Conservation (phyloP, 2,797 vertebrate species). For the Clamator glandarius region DNA sequence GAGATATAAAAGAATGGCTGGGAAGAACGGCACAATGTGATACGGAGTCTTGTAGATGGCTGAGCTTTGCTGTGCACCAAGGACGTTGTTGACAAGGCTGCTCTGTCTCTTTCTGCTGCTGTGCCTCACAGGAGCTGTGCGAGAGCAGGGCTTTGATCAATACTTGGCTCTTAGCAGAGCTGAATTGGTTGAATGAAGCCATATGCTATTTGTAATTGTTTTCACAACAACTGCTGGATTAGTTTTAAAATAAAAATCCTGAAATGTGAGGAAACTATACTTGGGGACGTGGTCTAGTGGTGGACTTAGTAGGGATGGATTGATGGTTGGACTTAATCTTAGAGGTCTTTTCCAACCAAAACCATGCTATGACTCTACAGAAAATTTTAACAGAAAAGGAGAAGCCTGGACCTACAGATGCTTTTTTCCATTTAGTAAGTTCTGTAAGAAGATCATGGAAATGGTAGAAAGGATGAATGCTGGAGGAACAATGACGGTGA, state of each 20-base stretch:
- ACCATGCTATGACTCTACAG: too few species aligned
- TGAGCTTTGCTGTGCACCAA: background rate
- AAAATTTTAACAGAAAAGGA: background rate
- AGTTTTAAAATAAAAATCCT: constrained; percentile 4
- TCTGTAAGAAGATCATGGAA: background rate
- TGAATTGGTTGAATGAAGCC: background rate
- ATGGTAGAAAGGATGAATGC: background rate
- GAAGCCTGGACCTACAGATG: background rate
- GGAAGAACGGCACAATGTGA: background rate
- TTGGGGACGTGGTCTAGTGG: too few species aligned
- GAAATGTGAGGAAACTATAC: background rate
- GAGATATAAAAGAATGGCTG: background rate
- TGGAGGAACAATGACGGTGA: background rate
- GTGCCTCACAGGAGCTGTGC: background rate
- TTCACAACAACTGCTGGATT: background rate
- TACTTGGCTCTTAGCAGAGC: background rate
- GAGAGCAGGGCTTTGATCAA: background rate
- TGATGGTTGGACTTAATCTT: too few species aligned
- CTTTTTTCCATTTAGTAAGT: background rate
- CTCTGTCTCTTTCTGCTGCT: background rate
- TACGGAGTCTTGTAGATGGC: fast-evolving
- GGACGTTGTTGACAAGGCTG: fast-evolving
- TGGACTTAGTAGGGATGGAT: too few species aligned
- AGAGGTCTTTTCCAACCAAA: too few species aligned
- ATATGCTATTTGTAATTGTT: background rate